These are phyloP conservation scores for Zootermopsis nevadensis DNA, from an alignment of 2,888 invertebrate species.

Conservation along the genomic window DNA sequence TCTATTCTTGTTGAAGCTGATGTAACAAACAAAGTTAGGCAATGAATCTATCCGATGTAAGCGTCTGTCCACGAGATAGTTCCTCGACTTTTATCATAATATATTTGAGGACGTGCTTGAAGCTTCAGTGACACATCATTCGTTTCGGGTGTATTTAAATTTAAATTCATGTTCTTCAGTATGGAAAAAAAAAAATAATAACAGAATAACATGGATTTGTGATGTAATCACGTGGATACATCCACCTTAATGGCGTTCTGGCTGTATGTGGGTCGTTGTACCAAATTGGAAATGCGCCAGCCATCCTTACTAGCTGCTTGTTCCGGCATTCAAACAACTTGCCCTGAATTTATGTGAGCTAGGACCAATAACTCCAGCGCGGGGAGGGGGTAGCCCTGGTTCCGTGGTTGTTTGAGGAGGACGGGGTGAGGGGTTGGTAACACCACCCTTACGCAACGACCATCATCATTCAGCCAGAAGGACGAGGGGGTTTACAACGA, in stretches of 20 bases:
- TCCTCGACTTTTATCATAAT: no score
- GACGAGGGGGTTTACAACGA: conserved; percentile 28
- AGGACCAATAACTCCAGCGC: conserved; percentile 47
- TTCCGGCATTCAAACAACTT: conserved; percentile 51
- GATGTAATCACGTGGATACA: conserved; percentile 24
- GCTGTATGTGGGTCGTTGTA: conserved; percentile 43
- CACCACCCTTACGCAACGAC: conserved; percentile 29
- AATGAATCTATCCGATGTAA: no score
- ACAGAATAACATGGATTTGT: conserved; percentile 3
- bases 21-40: no score
- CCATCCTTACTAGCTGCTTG: conserved; percentile 39
- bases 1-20: no score
- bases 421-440: conserved; percentile 23
- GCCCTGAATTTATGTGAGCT: conserved; percentile 49
- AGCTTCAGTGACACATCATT: no score
- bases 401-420: conserved; percentile 12
- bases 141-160: neutral
- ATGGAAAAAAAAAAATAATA: neutral
- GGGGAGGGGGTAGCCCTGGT: conserved; percentile 17
- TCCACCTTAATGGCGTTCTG: conserved; percentile 18
- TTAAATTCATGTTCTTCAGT: neutral
- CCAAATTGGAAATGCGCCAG: conserved; percentile 50
- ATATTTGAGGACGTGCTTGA: no score
- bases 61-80: no score
- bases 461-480: conserved; percentile 21